These are phyloP conservation scores for Oligia strigilis DNA, from an alignment of 2,888 invertebrate genomes.

Conservation along the genomic window DNA sequence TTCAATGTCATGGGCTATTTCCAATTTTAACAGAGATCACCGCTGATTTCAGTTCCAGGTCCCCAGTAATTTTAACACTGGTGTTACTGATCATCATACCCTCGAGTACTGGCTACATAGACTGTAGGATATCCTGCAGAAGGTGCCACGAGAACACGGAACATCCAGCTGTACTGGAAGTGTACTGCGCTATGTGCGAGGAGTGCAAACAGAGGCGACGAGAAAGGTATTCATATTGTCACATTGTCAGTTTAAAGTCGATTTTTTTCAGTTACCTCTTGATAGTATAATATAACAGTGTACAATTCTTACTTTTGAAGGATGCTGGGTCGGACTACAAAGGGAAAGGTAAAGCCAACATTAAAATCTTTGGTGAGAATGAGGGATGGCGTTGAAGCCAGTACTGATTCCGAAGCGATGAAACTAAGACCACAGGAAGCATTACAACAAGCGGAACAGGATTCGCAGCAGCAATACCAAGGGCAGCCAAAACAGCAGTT, in stretches of 20 bases:
- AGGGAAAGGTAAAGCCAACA: conserved; percentile 17
- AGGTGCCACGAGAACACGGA: conserved; percentile 72
- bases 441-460: conserved; percentile 22
- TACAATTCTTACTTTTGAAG: conserved; percentile 27
- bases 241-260: not conserved
- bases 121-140: conserved; percentile 79
- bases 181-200: conserved; percentile 85
- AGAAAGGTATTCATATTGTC: conserved; percentile 57
- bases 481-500: conserved; percentile 13
- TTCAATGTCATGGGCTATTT: conserved; percentile 3
- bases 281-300: conserved; percentile 21
- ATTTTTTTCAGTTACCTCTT: not conserved
- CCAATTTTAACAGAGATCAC: not conserved
- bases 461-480: conserved; percentile 2
- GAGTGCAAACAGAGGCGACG: conserved; percentile 79
- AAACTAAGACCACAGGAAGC: not conserved
- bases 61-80: conserved; percentile 52
- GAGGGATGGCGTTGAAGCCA: conserved; percentile 26
- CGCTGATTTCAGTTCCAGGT: conserved; percentile 47
- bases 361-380: conserved; percentile 17
- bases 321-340: conserved; percentile 28
- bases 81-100: conserved; percentile 64
- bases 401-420: not conserved
- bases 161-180: conserved; percentile 73
- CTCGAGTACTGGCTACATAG: conserved; percentile 66